Evolutionary conservation across 2,797 vertebrate genomes (phyloP), one percentile per base, ranked within the genome.

Genomic region (Benthosema pterotum): DNA sequence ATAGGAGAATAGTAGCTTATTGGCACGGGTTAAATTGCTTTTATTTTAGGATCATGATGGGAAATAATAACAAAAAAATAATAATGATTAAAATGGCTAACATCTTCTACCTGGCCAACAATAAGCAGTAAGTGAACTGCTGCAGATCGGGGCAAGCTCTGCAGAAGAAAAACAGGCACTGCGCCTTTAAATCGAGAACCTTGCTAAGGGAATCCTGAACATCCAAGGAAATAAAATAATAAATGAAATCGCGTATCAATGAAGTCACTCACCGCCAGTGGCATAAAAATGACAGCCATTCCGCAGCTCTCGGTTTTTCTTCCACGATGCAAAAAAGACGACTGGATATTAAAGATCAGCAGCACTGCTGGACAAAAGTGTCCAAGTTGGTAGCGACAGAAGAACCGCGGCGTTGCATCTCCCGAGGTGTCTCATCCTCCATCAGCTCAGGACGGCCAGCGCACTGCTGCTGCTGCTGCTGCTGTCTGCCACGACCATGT

Each of bases 211-310:
- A 51, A 78, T 64, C 67, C 78, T 75, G 32, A 38, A 38, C 32
- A 38, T 38, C 9, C 32, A 38, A 38, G 32, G 8, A 9, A 38
- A 38, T 65, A 56, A 63, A 76, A 82, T 77, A 75, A 74, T 78
- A 48, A 64, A 53, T 43, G 5, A 53, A 54, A 60, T 54, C 18
- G 57, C 48, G 22, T 11, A 53, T n/a, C 43, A 32, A 28, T 47
- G 53, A 16, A 90, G 91, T 93, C 78, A 93, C 92, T 93, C 78
- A 93, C 92, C 91, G 81, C 68, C 69, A 88, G 65, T 60, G 84
- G 79, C 75, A 84, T 71, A 69, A 67, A 73, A 68, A 73, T 58
- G 69, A 69, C 66, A 63, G 77, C 50, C 86, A 91, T 90, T 49
- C 73, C 90, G 73, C 78, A 47, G 74, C 7, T 17, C 61, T 15